Base-by-base conservation (phyloP, 2,113 vertebrate genomes). In the Panthera uncia region DNA sequence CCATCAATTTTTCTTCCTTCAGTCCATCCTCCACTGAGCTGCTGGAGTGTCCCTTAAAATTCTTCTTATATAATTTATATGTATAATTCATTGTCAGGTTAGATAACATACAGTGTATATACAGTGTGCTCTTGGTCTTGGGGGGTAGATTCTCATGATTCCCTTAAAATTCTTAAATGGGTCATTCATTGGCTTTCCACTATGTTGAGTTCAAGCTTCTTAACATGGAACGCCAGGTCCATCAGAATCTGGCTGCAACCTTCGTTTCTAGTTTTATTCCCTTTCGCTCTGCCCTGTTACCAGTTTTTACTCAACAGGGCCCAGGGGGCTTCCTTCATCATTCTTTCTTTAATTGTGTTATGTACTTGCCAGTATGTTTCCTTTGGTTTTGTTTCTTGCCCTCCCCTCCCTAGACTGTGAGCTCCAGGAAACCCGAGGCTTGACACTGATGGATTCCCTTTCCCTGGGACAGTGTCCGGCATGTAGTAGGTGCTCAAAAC, bases 81-180 rank as follows among this genome's bases (percentile, higher is more conserved):
- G 15, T 55, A 55, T 55, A 55, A 61, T 23, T 23, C 23, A 61
- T 61, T 61, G 57, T 61, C 57, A 61, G 23, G 19, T 61, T 23
- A 61, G 21, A 7, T 61, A 61, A 61, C 57, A 61, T 61, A 23
- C 8, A 23, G 21, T 61, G 57, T 61, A 61, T 61, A 61, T 61
- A 61, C 57, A 61, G 57, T 9, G 21, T 61, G 57, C 57, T 61
- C 57, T 61, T 61, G 57, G 57, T 61, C 23, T 61, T 8, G 57
- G 8, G 45, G 57, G 21, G 1, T 23, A 61, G 57, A 61, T 8
- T 61, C 21, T 21, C 57, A 61, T 23, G 57, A 61, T 19, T 23
- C 61, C 83, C 50, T 92, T 29, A 31, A 78, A 97, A 92, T 81
- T 97, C 76, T 78, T 92, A 85, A 94, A 82, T 78, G 94, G 83